Base-by-base conservation (phyloP, 2,113 vertebrate species). In the Eudyptes chrysolophus region DNA sequence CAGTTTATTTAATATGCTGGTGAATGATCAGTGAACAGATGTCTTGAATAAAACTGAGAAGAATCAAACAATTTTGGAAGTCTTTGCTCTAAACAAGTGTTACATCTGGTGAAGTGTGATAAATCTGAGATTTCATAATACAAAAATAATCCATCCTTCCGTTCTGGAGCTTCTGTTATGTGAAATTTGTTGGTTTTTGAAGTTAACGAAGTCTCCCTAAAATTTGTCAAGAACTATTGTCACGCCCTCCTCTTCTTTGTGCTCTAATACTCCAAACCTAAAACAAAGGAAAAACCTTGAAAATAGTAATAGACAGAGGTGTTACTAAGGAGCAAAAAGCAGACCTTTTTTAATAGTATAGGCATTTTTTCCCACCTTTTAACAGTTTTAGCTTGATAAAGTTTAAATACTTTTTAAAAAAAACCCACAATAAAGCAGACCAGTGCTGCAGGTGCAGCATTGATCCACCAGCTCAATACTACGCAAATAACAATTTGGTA, bases 401-500 rank as follows among this genome's bases (percentile, higher is more conserved):
- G 16, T 74, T 96, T 49, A 76, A 54, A 32, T 48, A 61, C 32
- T 74, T 94, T 58, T 42, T 19, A 2, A n/a, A 69, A 90, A 36
- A 18, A 24, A 46, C 8, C 5, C 6, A 36, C 0, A 0, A 8
- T 61, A 11, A 86, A 90, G n/a, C 30, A 24, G 74, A 49, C 62
- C 18, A 80, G 49, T 65, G 49, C 74, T 84, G 61, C 69, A 78
- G 84, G 85, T 79, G n/a, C 69, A 66, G 77, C 75, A 77, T 90
- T 75, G 89, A 86, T 83, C 89, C 66, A 25, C 44, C 46, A 61
- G 84, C 87, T 95, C 94, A 58, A 52, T 90, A 54, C 29, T 36
- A 11, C 7, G 3, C 71, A 85, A 94, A 85, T 60, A 93, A 38
- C 90, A 76, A 83, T 44, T 86, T 72, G 76, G 64, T 20, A 36